These are phyloP conservation scores for Austrolebias charrua DNA, from an alignment of 2,797 vertebrate genomes.

Conservation along the genomic window DNA sequence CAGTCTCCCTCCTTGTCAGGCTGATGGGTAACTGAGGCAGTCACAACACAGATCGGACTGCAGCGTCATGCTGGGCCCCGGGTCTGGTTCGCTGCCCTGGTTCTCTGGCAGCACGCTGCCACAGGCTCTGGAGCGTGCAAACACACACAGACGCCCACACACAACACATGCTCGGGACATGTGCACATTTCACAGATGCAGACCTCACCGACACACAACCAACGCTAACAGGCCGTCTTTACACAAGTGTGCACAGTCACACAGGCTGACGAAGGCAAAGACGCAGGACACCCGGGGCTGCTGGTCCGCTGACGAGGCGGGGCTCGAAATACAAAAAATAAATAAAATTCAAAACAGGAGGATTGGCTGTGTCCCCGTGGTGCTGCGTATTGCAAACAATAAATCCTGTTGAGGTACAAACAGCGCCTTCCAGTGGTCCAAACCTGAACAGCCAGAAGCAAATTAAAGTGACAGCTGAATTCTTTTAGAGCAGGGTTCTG, in stretches of 20 bases:
- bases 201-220: constrained; percentile 12
- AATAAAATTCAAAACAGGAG: not conserved
- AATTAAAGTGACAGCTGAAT: too few relatives aligned
- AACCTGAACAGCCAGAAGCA: too few relatives aligned
- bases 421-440: too few relatives aligned
- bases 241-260: constrained; percentile 36
- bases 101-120: constrained; percentile 63
- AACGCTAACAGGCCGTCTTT: constrained; percentile 43
- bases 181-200: constrained; percentile 28
- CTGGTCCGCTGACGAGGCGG: not conserved
- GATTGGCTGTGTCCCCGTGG: not conserved
- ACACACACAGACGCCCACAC: constrained; percentile 29
- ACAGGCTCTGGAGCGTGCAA: constrained; percentile 31
- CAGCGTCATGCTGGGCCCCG: constrained; percentile 65
- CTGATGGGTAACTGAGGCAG: constrained; percentile 79
- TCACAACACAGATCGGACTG: constrained; percentile 77
- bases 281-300: constrained; percentile 5
- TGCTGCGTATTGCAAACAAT: not conserved
- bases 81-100: constrained; percentile 59
- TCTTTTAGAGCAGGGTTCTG: too few relatives aligned
- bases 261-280: constrained; percentile 27
- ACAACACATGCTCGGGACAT: constrained; percentile 39
- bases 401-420: too few relatives aligned
- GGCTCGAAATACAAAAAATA: not conserved
- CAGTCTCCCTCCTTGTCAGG: constrained; percentile 52